These are phyloP conservation scores for Tamias sibiricus DNA, from an alignment of 2,113 vertebrate species.

Conservation along the genomic window DNA sequence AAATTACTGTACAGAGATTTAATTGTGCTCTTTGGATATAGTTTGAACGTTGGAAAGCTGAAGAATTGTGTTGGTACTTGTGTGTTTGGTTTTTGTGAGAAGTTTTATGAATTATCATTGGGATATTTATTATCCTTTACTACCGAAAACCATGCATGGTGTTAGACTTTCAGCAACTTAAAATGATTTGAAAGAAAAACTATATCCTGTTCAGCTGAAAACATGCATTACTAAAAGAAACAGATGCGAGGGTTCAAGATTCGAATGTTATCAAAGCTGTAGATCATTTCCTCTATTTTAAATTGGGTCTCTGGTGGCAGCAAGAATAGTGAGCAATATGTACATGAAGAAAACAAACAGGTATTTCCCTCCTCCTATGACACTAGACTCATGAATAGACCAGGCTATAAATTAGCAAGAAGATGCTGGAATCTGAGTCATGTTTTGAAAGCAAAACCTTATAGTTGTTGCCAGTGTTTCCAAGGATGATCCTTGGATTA, in stretches of 20 bases:
- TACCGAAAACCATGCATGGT: background rate
- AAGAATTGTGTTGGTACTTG: conserved; percentile 59
- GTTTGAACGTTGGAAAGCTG: conserved; percentile 61
- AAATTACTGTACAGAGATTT: conserved; percentile 52
- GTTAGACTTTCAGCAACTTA: conserved; percentile 11
- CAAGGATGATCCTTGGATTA: background rate
- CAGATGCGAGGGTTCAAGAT: background rate
- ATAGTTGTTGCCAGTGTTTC: background rate
- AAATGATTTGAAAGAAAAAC: conserved; percentile 47
- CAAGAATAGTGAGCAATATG: background rate
- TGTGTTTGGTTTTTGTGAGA: conserved; percentile 39
- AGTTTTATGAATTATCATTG: conserved; percentile 28
- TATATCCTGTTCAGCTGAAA: conserved; percentile 5
- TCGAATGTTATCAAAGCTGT: background rate
- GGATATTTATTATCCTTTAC: background rate
- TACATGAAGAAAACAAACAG: background rate
- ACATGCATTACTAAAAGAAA: background rate
- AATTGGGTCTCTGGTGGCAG: background rate
- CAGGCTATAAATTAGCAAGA: background rate
- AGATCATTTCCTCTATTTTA: background rate
- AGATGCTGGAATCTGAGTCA: background rate
- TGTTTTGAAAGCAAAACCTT: conserved; percentile 7
- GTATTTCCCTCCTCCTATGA: background rate
- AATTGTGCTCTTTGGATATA: conserved; percentile 62
- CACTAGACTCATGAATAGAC: background rate